Percentiles rank a stretch among this genome's conserved stretches.
These are phyloP conservation scores for Poeciliopsis infans DNA, from an alignment of 2,797 vertebrate species.

Conservation along the genomic window DNA sequence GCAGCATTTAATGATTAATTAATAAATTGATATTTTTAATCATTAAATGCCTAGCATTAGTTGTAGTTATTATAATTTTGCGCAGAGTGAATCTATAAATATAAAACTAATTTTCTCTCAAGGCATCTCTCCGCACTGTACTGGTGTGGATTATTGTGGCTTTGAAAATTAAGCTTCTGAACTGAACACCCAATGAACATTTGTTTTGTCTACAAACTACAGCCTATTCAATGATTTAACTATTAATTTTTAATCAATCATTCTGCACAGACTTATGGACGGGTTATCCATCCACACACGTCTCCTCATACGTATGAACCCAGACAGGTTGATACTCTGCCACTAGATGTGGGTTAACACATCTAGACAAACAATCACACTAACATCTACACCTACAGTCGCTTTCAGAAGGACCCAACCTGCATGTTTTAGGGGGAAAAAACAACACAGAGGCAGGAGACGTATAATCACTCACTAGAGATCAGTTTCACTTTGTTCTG, in stretches of 20 bases:
- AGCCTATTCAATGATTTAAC: conserved; percentile 13
- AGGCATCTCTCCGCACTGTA: background rate
- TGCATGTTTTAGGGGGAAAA: background rate
- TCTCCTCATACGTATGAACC: conserved; percentile 11
- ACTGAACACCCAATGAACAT: conserved; percentile 13
- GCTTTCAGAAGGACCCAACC: background rate
- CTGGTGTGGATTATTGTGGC: conserved; percentile 25
- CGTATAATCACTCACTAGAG: background rate
- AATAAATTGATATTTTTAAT: background rate
- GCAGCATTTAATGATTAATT: background rate
- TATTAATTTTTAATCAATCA: conserved; percentile 29
- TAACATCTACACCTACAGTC: background rate
- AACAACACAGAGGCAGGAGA: background rate
- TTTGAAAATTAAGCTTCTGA: conserved; percentile 21
- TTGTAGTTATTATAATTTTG: conserved; percentile 1
- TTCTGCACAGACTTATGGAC: background rate
- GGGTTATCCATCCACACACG: conserved; percentile 14
- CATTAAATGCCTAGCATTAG: background rate
- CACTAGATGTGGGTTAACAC: conserved; percentile 2
- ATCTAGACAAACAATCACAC: background rate
- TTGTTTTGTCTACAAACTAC: conserved; percentile 19
- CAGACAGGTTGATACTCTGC: background rate
- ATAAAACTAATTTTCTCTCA: background rate
- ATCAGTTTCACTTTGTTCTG: no score
- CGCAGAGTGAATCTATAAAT: background rate